phyloP scores from a whole-genome alignment of 2,113 vertebrate species.

The Gymnobelideus leadbeateri region DNA sequence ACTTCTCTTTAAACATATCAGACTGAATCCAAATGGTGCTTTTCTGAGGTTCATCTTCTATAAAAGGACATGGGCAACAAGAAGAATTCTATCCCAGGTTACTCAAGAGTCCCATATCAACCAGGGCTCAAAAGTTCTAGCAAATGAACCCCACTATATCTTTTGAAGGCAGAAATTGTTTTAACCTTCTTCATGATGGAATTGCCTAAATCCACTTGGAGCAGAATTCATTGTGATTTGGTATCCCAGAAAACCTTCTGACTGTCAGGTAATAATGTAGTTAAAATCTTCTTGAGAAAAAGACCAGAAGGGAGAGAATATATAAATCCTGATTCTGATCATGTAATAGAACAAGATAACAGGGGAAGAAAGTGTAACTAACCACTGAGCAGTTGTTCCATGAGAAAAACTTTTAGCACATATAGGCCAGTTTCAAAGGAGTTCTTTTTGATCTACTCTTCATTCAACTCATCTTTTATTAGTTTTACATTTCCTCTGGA shows the following conservation, averaged over 20 bases:
- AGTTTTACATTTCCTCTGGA: neutral
- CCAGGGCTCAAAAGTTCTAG: neutral
- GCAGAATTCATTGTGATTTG: neutral
- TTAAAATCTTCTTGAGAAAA: neutral
- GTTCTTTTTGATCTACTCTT: neutral
- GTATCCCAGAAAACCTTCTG: neutral
- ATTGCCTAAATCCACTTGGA: neutral
- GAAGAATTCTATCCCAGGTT: neutral
- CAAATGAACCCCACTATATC: neutral
- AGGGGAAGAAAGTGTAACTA: neutral
- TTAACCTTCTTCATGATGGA: neutral
- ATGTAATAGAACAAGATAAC: neutral
- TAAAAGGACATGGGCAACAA: neutral
- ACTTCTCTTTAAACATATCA: no score
- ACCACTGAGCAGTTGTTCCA: neutral
- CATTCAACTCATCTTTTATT: neutral
- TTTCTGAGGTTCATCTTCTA: no score
- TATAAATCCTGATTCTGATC: neutral
- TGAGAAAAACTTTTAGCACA: neutral
- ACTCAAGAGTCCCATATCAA: neutral
- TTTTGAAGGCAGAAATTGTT: neutral
- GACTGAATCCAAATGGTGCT: no score
- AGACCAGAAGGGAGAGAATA: neutral
- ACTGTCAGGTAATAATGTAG: neutral
- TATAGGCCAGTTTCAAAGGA: neutral